phyloP scores from a whole-genome alignment of 1,140 invertebrate genomes.

The Drosophila parabipectinata region DNA sequence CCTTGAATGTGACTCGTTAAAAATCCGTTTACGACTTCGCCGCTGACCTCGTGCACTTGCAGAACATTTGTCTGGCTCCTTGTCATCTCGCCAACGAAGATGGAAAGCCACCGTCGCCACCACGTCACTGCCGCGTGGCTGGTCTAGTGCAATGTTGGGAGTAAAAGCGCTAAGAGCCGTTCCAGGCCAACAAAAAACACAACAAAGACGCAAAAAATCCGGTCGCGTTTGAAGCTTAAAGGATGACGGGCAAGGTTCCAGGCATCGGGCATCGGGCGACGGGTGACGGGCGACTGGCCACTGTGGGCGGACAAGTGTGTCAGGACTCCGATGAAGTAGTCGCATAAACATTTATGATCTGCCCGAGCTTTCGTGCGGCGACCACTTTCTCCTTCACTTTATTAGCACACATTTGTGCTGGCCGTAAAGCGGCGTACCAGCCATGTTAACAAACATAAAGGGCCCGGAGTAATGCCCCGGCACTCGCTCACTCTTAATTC shows the following conservation, averaged over 20 bases:
- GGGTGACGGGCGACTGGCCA: background rate
- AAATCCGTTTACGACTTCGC: slow-evolving; percentile 43
- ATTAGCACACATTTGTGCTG: slow-evolving; percentile 47
- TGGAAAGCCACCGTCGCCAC: slow-evolving; percentile 40
- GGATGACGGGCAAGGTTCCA: background rate
- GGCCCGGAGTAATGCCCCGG: slow-evolving; percentile 7
- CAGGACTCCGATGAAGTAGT: slow-evolving; percentile 40
- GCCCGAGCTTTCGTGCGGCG: slow-evolving; percentile 33
- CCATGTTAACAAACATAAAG: slow-evolving; percentile 52
- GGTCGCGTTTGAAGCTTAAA: background rate
- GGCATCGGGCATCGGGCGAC: too few species aligned
- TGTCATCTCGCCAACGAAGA: slow-evolving; percentile 55
- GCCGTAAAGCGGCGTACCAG: slow-evolving; percentile 47
- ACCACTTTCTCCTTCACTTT: slow-evolving; percentile 43
- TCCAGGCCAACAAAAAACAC: slow-evolving; percentile 5
- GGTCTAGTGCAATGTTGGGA: background rate
- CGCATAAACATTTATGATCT: slow-evolving; percentile 71
- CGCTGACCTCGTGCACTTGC: slow-evolving; percentile 56
- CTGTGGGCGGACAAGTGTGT: slow-evolving; percentile 24
- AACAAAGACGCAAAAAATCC: background rate
- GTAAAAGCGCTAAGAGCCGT: slow-evolving; percentile 18
- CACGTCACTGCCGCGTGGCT: slow-evolving; percentile 6
- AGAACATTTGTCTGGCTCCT: slow-evolving; percentile 49
- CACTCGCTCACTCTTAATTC: slow-evolving; percentile 31
- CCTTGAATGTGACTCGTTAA: slow-evolving; percentile 24